These are phyloP conservation scores for Anguilla obscura DNA, from an alignment of 2,797 vertebrate genomes.

Conservation along the genomic window DNA sequence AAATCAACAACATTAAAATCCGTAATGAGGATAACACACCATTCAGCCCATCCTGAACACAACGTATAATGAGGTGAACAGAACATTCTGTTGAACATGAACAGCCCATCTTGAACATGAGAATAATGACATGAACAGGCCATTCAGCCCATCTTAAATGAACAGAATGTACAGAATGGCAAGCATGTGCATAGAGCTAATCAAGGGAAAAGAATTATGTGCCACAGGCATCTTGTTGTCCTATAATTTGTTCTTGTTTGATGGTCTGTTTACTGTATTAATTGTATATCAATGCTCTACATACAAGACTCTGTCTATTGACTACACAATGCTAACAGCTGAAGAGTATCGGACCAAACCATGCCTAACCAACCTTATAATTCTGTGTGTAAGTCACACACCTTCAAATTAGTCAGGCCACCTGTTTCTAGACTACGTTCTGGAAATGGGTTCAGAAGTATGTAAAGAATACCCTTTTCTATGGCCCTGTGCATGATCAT, in stretches of 20 bases:
- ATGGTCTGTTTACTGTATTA: not conserved
- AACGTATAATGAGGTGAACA: not conserved
- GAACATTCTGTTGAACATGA: not conserved
- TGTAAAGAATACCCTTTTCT: too few species aligned
- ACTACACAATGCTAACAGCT: not conserved
- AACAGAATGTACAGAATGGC: not conserved
- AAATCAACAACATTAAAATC: not conserved
- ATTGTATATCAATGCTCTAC: not conserved
- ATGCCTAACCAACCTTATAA: conserved; percentile 10
- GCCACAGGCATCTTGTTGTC: not conserved
- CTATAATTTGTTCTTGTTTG: not conserved
- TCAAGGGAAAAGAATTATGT: not conserved
- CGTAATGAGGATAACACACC: not conserved
- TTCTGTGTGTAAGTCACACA: conserved; percentile 2
- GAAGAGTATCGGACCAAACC: not conserved
- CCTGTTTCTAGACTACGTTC: not conserved
- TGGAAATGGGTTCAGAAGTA: not conserved
- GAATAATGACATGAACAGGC: not conserved
- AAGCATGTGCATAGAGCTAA: not conserved
- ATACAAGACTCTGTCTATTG: not conserved
- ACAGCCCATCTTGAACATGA: not conserved
- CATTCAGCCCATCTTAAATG: not conserved
- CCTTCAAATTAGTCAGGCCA: not conserved
- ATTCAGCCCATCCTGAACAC: not conserved
- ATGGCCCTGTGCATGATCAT: too few species aligned